These are phyloP conservation scores for Polydrusus cervinus DNA, from an alignment of 2,888 invertebrate species.

Conservation along the genomic window DNA sequence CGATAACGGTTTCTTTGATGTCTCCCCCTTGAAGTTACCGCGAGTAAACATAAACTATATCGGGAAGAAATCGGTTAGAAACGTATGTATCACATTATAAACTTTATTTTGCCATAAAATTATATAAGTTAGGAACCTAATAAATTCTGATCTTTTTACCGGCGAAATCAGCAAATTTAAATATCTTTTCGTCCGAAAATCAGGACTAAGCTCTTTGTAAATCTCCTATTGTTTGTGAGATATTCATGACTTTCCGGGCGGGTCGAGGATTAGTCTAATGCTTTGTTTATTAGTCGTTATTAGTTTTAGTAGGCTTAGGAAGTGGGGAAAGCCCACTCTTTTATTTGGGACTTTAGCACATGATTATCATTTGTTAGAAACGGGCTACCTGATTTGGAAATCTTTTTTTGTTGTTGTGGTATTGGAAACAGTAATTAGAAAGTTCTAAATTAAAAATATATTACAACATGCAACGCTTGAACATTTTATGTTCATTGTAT, in stretches of 20 bases:
- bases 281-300: conserved; percentile 5
- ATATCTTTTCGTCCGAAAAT: background rate
- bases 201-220: background rate
- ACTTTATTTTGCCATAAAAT: conserved; percentile 1
- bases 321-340: conserved; percentile 2
- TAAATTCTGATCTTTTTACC: background rate
- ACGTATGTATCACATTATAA: background rate
- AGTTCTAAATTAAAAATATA: no score
- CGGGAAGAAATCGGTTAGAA: conserved; percentile 39
- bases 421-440: background rate
- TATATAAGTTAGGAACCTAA: background rate
- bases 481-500: no score
- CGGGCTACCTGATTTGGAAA: conserved; percentile 1
- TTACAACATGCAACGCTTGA: no score
- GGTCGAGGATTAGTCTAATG: background rate
- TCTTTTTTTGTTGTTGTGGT: background rate
- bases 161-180: background rate
- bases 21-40: conserved; percentile 58
- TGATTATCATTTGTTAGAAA: background rate
- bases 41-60: conserved; percentile 32
- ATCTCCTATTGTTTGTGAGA: conserved; percentile 2
- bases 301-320: background rate
- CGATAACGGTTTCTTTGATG: conserved; percentile 63
- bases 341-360: conserved; percentile 3
- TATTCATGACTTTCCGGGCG: conserved; percentile 15